Evolutionary conservation across 2,113 vertebrate species (phyloP).

Genomic region (Narcine bancroftii): DNA sequence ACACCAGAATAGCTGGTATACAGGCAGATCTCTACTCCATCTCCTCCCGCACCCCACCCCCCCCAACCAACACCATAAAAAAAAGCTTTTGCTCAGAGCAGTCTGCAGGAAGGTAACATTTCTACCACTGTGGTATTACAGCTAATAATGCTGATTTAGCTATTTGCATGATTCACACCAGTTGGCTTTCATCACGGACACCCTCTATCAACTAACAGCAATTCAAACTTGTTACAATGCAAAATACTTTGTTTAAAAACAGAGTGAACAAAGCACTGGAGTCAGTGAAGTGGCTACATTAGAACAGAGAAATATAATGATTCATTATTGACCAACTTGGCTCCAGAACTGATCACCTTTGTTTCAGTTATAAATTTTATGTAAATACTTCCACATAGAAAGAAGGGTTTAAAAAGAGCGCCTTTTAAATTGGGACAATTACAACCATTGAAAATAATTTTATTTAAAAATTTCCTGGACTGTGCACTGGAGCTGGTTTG

Average conservation of each 20-base stretch:
- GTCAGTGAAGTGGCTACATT: not conserved
- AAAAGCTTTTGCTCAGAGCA: too few species aligned
- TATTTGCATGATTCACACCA: too few species aligned
- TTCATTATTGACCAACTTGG: not conserved
- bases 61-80: too few species aligned
- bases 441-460: not conserved
- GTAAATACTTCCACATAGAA: not conserved
- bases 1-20: too few species aligned
- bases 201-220: not conserved
- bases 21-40: too few species aligned
- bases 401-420: not conserved
- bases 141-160: too few species aligned
- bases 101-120: too few species aligned
- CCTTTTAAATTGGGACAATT: not conserved
- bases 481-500: not conserved
- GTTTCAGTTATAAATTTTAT: not conserved
- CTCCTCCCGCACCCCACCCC: too few species aligned
- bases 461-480: not conserved
- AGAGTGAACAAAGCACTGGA: not conserved
- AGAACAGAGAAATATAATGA: not conserved
- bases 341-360: not conserved
- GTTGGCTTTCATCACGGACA: too few species aligned
- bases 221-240: not conserved
- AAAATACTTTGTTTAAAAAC: not conserved
- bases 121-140: too few species aligned